Evolutionary conservation across 2,797 vertebrate genomes (phyloP).

Genomic region (Carcharodon carcharias): DNA sequence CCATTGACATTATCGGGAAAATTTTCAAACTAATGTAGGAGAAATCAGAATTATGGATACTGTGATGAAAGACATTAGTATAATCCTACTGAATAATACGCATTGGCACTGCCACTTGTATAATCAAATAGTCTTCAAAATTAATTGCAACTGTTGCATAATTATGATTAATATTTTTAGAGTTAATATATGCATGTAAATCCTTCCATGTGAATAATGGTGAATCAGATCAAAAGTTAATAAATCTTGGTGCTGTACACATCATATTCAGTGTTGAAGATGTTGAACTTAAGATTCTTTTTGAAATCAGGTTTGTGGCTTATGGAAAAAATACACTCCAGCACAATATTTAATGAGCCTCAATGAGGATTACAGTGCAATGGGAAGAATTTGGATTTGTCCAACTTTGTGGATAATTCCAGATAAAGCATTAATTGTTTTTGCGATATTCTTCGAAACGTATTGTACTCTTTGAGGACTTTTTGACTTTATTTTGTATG

Average conservation of each 20-base stretch:
- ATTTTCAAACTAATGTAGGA: neutral
- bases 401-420: neutral
- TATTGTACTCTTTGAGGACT: slow-evolving; percentile 30
- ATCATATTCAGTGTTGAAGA: neutral
- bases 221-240: slow-evolving; percentile 22
- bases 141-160: neutral
- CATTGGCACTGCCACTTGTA: slow-evolving; percentile 25
- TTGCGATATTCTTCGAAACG: neutral
- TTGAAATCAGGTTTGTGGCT: neutral
- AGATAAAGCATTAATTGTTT: neutral
- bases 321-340: slow-evolving; percentile 7
- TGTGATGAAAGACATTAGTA: slow-evolving; percentile 12
- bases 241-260: slow-evolving; percentile 20
- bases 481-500: slow-evolving; percentile 17
- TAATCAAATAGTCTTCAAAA: slow-evolving; percentile 6
- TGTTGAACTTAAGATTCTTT: neutral
- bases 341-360: slow-evolving; percentile 19
- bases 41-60: neutral
- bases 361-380: slow-evolving; percentile 26
- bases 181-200: slow-evolving; percentile 28
- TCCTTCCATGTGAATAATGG: slow-evolving; percentile 25
- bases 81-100: slow-evolving; percentile 14
- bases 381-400: neutral
- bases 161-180: slow-evolving; percentile 24
- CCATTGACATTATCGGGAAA: neutral